Base-by-base conservation (phyloP, 2,888 invertebrate genomes). In the Dicycla oo region DNA sequence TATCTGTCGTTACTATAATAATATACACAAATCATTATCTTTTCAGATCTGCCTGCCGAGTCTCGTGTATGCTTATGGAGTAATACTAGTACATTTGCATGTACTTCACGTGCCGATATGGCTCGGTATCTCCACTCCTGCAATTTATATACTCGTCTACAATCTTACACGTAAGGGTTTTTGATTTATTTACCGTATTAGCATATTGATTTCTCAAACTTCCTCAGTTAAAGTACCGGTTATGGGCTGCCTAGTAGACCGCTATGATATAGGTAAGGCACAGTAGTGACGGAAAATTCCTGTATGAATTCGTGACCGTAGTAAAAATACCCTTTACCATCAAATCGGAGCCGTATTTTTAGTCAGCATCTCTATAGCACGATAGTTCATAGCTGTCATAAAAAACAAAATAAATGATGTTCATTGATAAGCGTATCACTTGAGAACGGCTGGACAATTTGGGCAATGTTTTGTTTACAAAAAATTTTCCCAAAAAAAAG, bases 1-100 rank as follows among this genome's bases (percentile, higher is more conserved):
- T 76, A 78, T 76, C 73, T 61, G 20, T 45, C 34, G 45, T 26
- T 56, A 65, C 61, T 79, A 78, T 47, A 64, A n/a, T n/a, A n/a
- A n/a, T n/a, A n/a, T n/a, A n/a, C n/a, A n/a, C n/a, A n/a, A 54
- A 57, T 49, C 30, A 65, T 62, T 67, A 58, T 75, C 47, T 71
- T 87, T 91, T 43, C 90, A 96, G 96, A 88, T 95, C 58, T 93
- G 91, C 75, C 77, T 96, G 70, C 95, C 95, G 30, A 94, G 92
- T 73, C 86, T 96, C 66, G 91, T 96, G 69, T 87, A 94, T 26
- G 93, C 94, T 0, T 96, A 96, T 72, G 96, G 96, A 26, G 92
- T 94, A 57, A 83, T 96, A 62, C 88, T 96, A 86, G 89, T 94
- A 13, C 91, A 93, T 73, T 83, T 92, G 11, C 86, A 91, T 43